Evolutionary conservation across 2,113 vertebrate genomes (phyloP).

Genomic region (Sapayoa aenigma): DNA sequence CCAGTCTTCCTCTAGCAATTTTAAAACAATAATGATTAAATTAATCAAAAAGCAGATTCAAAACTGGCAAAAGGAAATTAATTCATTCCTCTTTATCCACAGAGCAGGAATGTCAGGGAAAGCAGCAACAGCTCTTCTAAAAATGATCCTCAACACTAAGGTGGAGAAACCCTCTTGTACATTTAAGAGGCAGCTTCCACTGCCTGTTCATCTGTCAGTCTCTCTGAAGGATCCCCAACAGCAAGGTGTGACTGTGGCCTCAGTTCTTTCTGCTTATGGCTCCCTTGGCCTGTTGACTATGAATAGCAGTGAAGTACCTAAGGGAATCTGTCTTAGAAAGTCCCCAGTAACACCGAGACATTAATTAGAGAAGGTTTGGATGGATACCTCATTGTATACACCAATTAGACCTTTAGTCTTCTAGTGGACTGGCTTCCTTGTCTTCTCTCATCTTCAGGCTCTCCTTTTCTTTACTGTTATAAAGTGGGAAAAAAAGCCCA

Average conservation of each 20-base stretch:
- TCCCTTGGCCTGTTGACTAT: not conserved
- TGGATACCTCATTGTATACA: not conserved
- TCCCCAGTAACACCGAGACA: not conserved
- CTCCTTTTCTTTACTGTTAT: conserved; percentile 69
- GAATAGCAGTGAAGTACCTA: not conserved
- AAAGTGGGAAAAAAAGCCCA: not conserved
- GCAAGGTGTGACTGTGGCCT: not conserved
- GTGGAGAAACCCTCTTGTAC: not conserved
- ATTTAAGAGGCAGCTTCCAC: not conserved
- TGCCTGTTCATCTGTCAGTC: not conserved
- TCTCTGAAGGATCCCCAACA: not conserved
- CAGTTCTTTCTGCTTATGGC: not conserved
- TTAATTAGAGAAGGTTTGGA: not conserved
- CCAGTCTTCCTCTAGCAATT: not conserved
- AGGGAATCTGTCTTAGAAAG: not conserved
- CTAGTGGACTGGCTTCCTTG: conserved; percentile 24
- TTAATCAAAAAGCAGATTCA: not conserved
- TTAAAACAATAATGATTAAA: not conserved
- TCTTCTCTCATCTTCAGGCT: conserved; percentile 46
- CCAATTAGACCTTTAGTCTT: conserved; percentile 22
- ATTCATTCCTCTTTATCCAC: not conserved
- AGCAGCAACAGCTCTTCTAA: not conserved
- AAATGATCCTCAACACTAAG: not conserved
- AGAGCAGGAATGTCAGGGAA: not conserved
- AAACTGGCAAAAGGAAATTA: not conserved